A percentile compares a stretch with the other conserved stretches of the same genome.
phyloP scores from a whole-genome alignment of 2,113 vertebrate species.

The Psophia crepitans region DNA sequence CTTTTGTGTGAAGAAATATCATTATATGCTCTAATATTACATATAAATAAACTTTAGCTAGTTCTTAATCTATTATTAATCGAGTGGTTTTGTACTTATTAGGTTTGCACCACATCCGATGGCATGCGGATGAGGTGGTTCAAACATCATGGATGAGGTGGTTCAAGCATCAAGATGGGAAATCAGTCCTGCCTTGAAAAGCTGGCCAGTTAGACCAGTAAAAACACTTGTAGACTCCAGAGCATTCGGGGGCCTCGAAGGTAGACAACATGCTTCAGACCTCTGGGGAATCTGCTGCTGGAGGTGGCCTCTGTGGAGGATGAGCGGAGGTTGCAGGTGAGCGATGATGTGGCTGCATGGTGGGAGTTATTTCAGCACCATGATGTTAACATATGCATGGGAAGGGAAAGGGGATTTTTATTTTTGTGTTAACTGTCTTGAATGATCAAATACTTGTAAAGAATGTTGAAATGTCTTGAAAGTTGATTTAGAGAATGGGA shows the following conservation, averaged over 20 bases:
- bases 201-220: neutral
- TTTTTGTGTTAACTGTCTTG: neutral
- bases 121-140: neutral
- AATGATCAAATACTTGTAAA: neutral
- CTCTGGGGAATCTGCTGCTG: neutral
- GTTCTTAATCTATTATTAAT: neutral
- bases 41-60: neutral
- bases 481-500: neutral
- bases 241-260: neutral
- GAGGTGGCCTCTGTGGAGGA: neutral
- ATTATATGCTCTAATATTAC: neutral
- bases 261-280: neutral
- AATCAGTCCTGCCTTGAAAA: neutral
- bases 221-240: neutral
- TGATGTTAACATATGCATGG: fast-evolving
- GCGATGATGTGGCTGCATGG: neutral
- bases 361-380: neutral
- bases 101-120: neutral
- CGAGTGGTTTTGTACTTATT: neutral
- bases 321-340: neutral
- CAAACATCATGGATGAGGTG: neutral
- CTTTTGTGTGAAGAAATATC: neutral
- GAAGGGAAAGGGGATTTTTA: neutral
- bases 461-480: neutral
- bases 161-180: neutral